Base-by-base conservation (phyloP, 2,113 vertebrate genomes). In the Apus apus region DNA sequence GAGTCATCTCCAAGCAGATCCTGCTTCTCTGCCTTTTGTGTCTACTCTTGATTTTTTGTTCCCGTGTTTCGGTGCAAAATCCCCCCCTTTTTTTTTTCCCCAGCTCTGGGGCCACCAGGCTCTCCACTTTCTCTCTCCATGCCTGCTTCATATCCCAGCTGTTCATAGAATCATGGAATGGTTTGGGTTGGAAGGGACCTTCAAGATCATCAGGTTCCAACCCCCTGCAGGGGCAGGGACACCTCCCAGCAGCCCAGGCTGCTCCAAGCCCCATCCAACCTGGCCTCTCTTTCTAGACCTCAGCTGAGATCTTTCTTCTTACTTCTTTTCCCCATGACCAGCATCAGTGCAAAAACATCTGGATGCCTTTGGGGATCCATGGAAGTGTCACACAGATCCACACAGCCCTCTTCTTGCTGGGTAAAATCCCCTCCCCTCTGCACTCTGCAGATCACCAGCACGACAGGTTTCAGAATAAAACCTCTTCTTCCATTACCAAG, bases 321-420 rank as follows among this genome's bases (percentile, higher is more conserved):
- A 21, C 22, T 50, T 50, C 48, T 50, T 50, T 50, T 50, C 16
- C 48, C 48, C 22, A 16, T 50, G 48, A 23, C 21, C 48, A 50
- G 46, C 46, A 48, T 48, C 46, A 48, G 22, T 50, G 48, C 48
- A 50, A 50, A 50, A 48, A 6, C 46, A 48, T 48, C 46, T 48
- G 46, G 46, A 48, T 48, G 46, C 15, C 46, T 48, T 48, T 48
- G 8, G 16, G 46, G 46, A 20, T 6, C 17, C 18, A 48, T 17
- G 46, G 46, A 48, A 19, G 18, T 48, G 46, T 18, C 46, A 19
- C 18, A 38, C 38, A 38, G 38, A 38, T 38, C 38, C 38, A 38
- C 38, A 26, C 0, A 0, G 29, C 45, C 2, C 0, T 0, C 0
- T 68, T 62, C 48, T 8, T 50, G 80, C 74, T 27, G 36, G 23